Percentiles rank a stretch among this genome's conserved stretches.
Evolutionary conservation across 2,113 vertebrate species (phyloP).

Genomic region (Bos indicus): DNA sequence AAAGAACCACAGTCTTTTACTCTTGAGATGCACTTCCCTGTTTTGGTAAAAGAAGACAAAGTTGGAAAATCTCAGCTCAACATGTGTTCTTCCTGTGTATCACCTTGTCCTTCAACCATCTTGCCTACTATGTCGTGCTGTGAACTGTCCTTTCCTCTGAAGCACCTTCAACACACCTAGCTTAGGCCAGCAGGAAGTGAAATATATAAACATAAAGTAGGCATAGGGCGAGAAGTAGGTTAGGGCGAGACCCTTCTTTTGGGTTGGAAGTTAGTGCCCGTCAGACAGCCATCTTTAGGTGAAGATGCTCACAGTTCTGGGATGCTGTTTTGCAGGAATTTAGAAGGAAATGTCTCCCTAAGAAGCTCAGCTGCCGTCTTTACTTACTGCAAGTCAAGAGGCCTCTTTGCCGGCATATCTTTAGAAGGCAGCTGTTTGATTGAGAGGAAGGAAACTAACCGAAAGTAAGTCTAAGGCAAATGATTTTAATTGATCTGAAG

Average conservation of each 20-base stretch:
- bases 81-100: accelerated
- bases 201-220: accelerated
- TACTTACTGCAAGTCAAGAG: constrained; percentile 94
- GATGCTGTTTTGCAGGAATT: constrained; percentile 81
- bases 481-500: not conserved
- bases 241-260: accelerated
- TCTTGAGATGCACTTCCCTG: not conserved
- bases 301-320: not conserved
- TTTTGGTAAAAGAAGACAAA: not conserved
- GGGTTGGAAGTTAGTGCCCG: not conserved
- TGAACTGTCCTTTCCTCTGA: not conserved
- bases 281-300: not conserved
- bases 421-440: constrained; percentile 94
- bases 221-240: accelerated
- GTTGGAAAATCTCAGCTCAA: no score
- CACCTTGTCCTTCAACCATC: accelerated
- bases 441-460: constrained; percentile 96
- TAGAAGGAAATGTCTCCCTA: constrained; percentile 93
- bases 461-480: constrained; percentile 85
- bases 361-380: constrained; percentile 93
- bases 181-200: not conserved
- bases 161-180: accelerated
- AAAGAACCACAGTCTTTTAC: not conserved
- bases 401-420: constrained; percentile 94
- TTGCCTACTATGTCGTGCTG: not conserved